A percentile compares a stretch with the other conserved stretches of the same genome.
Conservation (phyloP, 2,797 vertebrate genomes). For the Intellagama lesueurii region DNA sequence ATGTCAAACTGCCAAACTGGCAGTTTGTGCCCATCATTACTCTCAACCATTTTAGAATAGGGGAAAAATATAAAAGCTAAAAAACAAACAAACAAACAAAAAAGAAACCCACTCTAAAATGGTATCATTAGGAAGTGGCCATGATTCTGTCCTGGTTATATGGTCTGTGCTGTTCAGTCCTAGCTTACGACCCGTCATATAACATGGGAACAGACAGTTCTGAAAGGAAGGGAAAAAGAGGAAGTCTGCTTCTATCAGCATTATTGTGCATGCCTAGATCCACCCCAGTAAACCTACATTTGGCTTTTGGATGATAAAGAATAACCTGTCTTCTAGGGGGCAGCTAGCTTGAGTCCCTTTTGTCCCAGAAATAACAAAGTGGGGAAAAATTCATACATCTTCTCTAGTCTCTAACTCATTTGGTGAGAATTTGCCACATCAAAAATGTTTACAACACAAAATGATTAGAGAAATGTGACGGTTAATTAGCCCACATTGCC, state of each 20-base stretch:
- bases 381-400: background rate
- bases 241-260: background rate
- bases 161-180: no score
- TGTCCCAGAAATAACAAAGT: background rate
- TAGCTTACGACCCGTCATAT: no score
- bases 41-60: no score
- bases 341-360: background rate
- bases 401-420: background rate
- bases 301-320: background rate
- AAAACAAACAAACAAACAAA: no score
- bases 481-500: slow-evolving; percentile 28
- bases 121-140: no score
- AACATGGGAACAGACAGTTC: background rate
- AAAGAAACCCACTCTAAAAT: no score
- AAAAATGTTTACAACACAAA: slow-evolving; percentile 6
- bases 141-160: no score
- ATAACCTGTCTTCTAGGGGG: no score
- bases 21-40: no score
- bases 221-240: background rate
- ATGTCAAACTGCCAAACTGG: no score
- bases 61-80: no score
- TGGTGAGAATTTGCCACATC: background rate
- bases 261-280: background rate
- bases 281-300: background rate
- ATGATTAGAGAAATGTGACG: slow-evolving; percentile 20